These are phyloP conservation scores for Papilio protenor DNA, from an alignment of 2,888 invertebrate genomes.

Conservation along the genomic window DNA sequence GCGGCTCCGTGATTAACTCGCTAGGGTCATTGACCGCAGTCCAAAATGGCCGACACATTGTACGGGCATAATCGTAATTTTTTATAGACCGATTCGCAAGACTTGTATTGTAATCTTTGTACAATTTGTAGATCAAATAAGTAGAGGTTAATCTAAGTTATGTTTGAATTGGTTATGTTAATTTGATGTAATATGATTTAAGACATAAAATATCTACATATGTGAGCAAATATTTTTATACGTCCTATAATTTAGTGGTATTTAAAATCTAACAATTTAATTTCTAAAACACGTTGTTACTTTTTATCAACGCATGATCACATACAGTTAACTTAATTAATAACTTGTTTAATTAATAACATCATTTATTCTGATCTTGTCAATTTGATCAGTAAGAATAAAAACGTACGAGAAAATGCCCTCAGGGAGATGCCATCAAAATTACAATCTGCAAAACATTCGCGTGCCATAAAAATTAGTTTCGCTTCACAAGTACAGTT, in stretches of 20 bases:
- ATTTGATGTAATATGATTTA: neutral
- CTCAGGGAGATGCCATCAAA: neutral
- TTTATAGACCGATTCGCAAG: slow-evolving; percentile 36
- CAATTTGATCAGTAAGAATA: neutral
- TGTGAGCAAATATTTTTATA: neutral
- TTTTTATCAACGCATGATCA: neutral
- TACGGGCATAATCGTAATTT: slow-evolving; percentile 48
- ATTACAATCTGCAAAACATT: slow-evolving; percentile 6
- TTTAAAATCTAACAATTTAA: neutral
- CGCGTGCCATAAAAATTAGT: neutral
- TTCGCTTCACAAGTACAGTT: neutral
- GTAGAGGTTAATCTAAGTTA: neutral
- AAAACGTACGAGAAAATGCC: neutral
- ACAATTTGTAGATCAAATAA: slow-evolving; percentile 33
- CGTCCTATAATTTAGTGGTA: neutral
- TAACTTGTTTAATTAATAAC: neutral
- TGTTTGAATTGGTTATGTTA: neutral
- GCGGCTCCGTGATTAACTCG: slow-evolving; percentile 54
- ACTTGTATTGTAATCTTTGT: slow-evolving; percentile 37
- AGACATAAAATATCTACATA: neutral
- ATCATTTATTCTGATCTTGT: neutral
- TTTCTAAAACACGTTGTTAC: neutral
- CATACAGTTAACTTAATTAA: neutral
- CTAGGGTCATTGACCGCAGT: slow-evolving; percentile 53
- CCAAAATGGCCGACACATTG: slow-evolving; percentile 57